Percentiles rank a stretch among this genome's conserved stretches.
Conservation (phyloP, 2,113 vertebrate genomes). For the Corythaixoides concolor region DNA sequence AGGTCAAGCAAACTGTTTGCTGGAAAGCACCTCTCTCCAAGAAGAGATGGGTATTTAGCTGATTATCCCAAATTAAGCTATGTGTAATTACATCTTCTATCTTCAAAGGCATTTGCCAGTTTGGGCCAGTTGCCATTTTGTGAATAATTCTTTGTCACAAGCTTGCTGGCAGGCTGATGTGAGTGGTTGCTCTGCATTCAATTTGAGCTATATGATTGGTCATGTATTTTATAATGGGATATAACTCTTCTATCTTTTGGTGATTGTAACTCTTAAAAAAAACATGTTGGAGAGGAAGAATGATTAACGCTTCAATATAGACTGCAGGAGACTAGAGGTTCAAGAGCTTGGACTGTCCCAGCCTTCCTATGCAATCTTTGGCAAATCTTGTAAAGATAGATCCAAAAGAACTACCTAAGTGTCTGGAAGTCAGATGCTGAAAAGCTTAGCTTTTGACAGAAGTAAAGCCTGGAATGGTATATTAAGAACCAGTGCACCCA, state of each 20-base stretch:
- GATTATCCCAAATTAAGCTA: conserved; percentile 2
- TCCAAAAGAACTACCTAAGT: conserved; percentile 23
- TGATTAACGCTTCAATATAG: neutral
- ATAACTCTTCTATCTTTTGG: neutral
- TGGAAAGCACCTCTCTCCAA: conserved; percentile 11
- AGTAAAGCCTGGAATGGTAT: neutral
- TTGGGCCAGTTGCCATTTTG: neutral
- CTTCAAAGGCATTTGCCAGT: conserved; percentile 25
- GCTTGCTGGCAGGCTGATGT: neutral
- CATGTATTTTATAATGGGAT: neutral
- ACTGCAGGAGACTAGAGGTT: neutral
- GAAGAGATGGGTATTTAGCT: neutral
- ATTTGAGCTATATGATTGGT: neutral
- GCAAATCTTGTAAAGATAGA: neutral
- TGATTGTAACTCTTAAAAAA: neutral
- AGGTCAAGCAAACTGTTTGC: neutral
- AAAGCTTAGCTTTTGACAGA: conserved; percentile 1
- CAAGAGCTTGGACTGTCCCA: neutral
- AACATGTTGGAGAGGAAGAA: neutral
- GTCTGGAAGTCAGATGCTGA: neutral
- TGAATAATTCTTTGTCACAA: conserved; percentile 35
- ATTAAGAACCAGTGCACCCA: neutral
- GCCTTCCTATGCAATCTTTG: conserved; percentile 8
- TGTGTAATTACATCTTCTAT: conserved; percentile 27
- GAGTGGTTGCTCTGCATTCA: neutral